Conservation (phyloP, 2,797 vertebrate genomes). For the Parotocinclus haroldoi region DNA sequence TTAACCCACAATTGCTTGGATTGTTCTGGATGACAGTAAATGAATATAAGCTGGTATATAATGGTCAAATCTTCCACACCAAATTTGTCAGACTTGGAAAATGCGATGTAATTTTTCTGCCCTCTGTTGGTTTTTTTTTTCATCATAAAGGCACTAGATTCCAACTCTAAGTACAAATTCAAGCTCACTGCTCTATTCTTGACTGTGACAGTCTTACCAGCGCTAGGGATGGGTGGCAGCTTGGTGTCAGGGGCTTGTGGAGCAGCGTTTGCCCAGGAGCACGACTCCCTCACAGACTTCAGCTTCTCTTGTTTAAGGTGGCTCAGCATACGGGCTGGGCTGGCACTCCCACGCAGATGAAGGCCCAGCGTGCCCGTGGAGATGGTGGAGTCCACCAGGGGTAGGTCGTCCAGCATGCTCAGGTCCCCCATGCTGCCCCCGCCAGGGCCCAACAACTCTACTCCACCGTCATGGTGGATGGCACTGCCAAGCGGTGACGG, state of each 20-base stretch:
- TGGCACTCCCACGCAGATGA: constrained; percentile 77
- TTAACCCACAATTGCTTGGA: no score
- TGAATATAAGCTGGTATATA: no score
- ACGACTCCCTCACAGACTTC: constrained; percentile 85
- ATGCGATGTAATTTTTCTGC: no score
- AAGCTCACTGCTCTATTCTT: no score
- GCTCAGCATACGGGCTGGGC: constrained; percentile 76
- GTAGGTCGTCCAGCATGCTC: constrained; percentile 76
- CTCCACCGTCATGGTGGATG: constrained; percentile 90
- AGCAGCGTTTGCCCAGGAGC: constrained; percentile 77
- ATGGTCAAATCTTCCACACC: no score
- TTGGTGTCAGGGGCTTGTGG: constrained; percentile 76
- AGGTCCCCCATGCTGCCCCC: constrained; percentile 85
- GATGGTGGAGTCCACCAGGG: constrained; percentile 74
- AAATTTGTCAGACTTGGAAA: no score
- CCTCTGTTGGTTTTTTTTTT: no score
- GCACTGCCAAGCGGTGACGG: constrained; percentile 87
- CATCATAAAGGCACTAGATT: no score
- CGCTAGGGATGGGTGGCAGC: constrained; percentile 82
- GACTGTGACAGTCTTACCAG: constrained; percentile 47
- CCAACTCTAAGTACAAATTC: no score
- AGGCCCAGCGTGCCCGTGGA: constrained; percentile 76
- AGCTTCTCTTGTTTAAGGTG: constrained; percentile 88
- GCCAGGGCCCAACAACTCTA: constrained; percentile 81
- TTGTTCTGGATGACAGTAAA: no score